A percentile compares a stretch with the other conserved stretches of the same genome.
Conservation (phyloP, 2,797 vertebrate genomes). For the Urophycis tenuis region DNA sequence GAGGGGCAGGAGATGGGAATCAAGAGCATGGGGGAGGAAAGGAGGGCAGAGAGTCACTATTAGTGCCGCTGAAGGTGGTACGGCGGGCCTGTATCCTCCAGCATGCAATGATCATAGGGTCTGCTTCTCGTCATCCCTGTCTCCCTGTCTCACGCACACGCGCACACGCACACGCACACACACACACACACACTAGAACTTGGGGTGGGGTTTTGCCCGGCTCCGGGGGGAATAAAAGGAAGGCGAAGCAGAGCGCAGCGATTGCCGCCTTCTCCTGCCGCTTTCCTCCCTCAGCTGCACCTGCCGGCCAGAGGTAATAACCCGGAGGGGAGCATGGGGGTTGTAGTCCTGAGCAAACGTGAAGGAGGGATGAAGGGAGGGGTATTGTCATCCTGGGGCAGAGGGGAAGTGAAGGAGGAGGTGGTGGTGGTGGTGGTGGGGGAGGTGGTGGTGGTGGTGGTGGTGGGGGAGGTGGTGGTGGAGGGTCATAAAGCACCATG, state of each 20-base stretch:
- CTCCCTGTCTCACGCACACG: conserved; percentile 4
- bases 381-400: background rate
- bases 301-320: background rate
- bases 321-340: background rate
- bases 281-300: background rate
- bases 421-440: background rate
- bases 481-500: background rate
- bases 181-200: conserved; percentile 7
- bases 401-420: background rate
- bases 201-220: background rate
- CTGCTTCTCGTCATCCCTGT: conserved; percentile 8
- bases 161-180: conserved; percentile 6
- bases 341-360: background rate
- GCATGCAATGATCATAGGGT: conserved; percentile 37
- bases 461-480: background rate
- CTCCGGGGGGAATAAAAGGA: background rate
- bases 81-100: conserved; percentile 6
- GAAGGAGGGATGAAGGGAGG: background rate
- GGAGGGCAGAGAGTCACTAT: conserved; percentile 3
- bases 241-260: background rate
- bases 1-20: background rate
- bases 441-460: too few relatives aligned
- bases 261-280: background rate
- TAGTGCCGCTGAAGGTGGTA: conserved; percentile 26
- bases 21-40: background rate